These are phyloP conservation scores for Hofmannophila pseudospretella DNA, from an alignment of 2,888 invertebrate species.

Conservation along the genomic window DNA sequence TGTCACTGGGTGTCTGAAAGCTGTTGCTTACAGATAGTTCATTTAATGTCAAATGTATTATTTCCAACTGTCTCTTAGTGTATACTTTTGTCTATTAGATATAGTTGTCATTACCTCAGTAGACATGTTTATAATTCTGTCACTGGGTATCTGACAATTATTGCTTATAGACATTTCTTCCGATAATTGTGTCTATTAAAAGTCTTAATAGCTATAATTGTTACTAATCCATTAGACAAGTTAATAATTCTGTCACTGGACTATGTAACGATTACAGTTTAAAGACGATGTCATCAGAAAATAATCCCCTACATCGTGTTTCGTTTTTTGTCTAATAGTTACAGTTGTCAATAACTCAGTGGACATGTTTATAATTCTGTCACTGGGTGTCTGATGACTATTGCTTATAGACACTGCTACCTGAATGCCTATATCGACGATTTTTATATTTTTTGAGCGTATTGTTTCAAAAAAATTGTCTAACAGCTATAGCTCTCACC, in stretches of 20 bases:
- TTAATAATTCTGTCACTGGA: conserved; percentile 6
- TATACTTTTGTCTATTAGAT: too few relatives aligned
- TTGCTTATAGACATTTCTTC: conserved; percentile 5
- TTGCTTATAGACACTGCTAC: too few relatives aligned
- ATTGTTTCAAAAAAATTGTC: too few relatives aligned
- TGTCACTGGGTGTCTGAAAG: conserved; percentile 22
- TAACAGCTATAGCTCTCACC: conserved; percentile 11
- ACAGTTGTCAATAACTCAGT: conserved; percentile 21
- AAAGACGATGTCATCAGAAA: conserved; percentile 1
- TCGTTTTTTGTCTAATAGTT: conserved; percentile 1
- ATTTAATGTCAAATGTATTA: too few relatives aligned
- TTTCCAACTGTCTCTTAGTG: too few relatives aligned
- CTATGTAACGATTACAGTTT: neutral
- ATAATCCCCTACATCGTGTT: neutral
- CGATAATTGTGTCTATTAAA: too few relatives aligned
- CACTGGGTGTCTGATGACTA: conserved; percentile 10
- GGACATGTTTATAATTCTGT: conserved; percentile 12
- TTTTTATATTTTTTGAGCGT: too few relatives aligned
- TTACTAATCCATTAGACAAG: neutral
- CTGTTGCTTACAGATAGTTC: neutral
- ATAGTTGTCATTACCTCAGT: conserved; percentile 20
- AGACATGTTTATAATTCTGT: conserved; percentile 12
- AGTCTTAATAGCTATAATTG: neutral
- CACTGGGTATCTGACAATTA: conserved; percentile 16
- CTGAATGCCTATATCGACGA: too few relatives aligned